Evolutionary conservation across 2,113 vertebrate species (phyloP), one percentile per base, ranked within the genome.

Genomic region (Oreotragus oreotragus): DNA sequence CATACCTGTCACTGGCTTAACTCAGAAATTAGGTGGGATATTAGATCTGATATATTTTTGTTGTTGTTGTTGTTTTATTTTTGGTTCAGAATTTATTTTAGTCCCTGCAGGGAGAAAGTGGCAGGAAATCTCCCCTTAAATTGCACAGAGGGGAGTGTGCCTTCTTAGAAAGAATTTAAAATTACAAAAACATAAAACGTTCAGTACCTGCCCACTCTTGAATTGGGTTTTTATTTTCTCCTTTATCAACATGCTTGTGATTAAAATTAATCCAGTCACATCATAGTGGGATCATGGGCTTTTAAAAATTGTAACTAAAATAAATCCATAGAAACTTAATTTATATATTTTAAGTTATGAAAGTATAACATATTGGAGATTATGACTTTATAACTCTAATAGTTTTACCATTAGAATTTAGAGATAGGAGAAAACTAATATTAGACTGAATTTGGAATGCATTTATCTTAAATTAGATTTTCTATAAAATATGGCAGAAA

Each of bases 1-100:
- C 98, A 97, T 97, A 97, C 98, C 98, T 98, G 97, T 98, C 15
- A n/a, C 83, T 53, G 92, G 95, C 85, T 97, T 93, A 95, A 90
- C 94, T 97, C 97, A 97, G 97, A 97, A 96, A 98, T 92, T 90
- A 93, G 94, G 76, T 93, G 96, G 95, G 53, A 97, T 94, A 94
- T 97, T 95, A 96, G 85, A 96, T 96, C 76, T 95, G 60, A 51
- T 96, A 33, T 62, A 79, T 58, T 66, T 96, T 93, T 85, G n/a
- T 80, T 84, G 76, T n/a, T 51, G 14, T 2, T 57, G 76, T 36
- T 33, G 14, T 39, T 30, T 33, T 43, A 12, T 33, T 66, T 39
- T 49, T 28, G 1, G 33, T 96, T 88, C 39, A 79, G 94, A 97
- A 90, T 96, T 95, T 83, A 70, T 97, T 96, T 93, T 64, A 49